These are phyloP conservation scores for Apolygus lucorum DNA, from an alignment of 1,140 invertebrate genomes.

Conservation along the genomic window DNA sequence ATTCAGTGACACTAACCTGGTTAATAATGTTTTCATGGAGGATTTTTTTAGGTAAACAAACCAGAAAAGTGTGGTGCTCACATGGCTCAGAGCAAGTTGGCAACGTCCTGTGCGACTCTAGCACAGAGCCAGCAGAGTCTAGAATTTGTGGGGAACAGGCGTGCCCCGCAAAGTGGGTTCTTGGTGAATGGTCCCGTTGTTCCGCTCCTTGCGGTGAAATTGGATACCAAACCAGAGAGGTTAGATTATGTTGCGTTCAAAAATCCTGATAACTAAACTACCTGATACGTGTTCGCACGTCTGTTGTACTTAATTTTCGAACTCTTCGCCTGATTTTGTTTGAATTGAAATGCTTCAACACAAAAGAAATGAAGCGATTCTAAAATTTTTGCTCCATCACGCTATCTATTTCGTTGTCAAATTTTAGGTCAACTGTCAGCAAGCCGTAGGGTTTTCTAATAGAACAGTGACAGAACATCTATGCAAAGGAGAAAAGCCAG, in stretches of 20 bases:
- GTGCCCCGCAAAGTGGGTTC: slow-evolving; percentile 76
- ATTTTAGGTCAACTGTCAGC: slow-evolving; percentile 61
- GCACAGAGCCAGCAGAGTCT: slow-evolving; percentile 53
- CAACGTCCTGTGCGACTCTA: slow-evolving; percentile 66
- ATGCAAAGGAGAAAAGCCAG: slow-evolving; percentile 61
- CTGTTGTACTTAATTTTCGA: too few relatives aligned
- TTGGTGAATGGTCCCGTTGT: slow-evolving; percentile 73
- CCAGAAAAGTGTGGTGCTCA: slow-evolving; percentile 61
- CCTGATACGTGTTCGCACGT: too few relatives aligned
- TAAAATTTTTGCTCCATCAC: too few relatives aligned
- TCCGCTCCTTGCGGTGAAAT: slow-evolving; percentile 68
- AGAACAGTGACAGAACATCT: slow-evolving; percentile 59
- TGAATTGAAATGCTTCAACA: too few relatives aligned
- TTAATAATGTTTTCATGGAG: slow-evolving; percentile 8
- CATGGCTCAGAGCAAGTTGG: slow-evolving; percentile 55
- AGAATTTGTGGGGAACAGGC: slow-evolving; percentile 64
- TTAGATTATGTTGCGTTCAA: too few relatives aligned
- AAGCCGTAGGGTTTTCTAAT: slow-evolving; percentile 53
- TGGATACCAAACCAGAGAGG: slow-evolving; percentile 54
- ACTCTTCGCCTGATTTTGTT: too few relatives aligned
- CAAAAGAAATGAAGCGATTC: too few relatives aligned
- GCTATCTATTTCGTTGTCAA: slow-evolving; percentile 25
- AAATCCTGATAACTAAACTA: too few relatives aligned
- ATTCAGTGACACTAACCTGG: neutral
- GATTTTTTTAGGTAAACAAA: slow-evolving; percentile 53